phyloP scores from a whole-genome alignment of 2,888 invertebrate species.

The Sympetrum striolatum region DNA sequence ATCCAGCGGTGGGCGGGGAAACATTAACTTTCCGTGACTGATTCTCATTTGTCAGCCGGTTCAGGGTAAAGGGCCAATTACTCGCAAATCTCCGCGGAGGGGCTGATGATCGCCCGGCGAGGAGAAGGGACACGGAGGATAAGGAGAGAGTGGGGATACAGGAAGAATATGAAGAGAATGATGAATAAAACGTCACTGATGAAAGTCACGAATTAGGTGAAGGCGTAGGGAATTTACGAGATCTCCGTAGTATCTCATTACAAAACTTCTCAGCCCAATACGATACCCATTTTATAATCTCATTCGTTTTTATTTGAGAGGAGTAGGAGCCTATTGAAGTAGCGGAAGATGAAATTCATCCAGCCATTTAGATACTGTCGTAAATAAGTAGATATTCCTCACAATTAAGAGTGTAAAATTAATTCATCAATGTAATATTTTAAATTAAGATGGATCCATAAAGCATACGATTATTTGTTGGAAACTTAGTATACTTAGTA shows the following conservation, averaged over 20 bases:
- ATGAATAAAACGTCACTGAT: background rate
- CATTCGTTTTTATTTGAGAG: no score
- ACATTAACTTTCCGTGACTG: slow-evolving; percentile 32
- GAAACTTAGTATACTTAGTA: no score
- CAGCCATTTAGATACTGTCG: no score
- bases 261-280: background rate
- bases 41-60: slow-evolving; percentile 27
- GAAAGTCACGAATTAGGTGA: background rate
- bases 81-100: background rate
- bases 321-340: no score
- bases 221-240: background rate
- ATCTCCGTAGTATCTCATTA: background rate
- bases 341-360: no score
- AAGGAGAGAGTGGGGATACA: background rate
- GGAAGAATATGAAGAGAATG: background rate
- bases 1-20: background rate
- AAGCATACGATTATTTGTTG: no score
- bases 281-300: background rate
- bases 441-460: no score
- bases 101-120: background rate
- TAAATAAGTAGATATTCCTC: no score
- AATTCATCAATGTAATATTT: no score
- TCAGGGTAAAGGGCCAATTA: slow-evolving; percentile 11
- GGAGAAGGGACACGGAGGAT: background rate
- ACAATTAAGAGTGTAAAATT: no score